Base-by-base conservation (phyloP, 2,888 invertebrate species). In the Ormyrus nitidulus region DNA sequence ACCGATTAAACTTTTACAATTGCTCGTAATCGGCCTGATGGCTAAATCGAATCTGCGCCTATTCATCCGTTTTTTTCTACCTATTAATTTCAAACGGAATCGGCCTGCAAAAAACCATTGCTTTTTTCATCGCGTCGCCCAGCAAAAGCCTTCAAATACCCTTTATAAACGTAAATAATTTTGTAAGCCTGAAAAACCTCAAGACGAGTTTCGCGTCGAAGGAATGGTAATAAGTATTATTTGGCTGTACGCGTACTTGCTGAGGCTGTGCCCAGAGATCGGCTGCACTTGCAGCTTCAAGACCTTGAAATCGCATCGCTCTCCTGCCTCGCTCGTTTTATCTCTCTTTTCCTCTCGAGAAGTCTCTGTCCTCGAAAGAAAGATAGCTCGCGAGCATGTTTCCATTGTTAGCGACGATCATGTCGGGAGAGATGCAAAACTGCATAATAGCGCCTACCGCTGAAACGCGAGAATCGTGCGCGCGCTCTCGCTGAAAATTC, bases 241-340 rank as follows among this genome's bases (percentile, higher is more conserved):
- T 34, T 34, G 34, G 34, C 34, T 34, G 34, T 34, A 4, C 34
- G 34, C 34, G 34, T 2, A 34, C 34, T 34, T 34, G 34, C 5
- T 54, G 46, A n/a, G n/a, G 65, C 51, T n/a, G n/a, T 62, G 53
- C 48, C n/a, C 8, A 34, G 19, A 62, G 64, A 79, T 83, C 78
- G 72, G 79, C 81, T 83, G 83, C 83, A 83, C 84, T 84, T 83
- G 83, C 73, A 72, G 49, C 56, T 51, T n/a, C 54, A 73, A 44
- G 70, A 84, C 84, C 84, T 84, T 84, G 84, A 84, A 84, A 83
- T 83, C 78, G 81, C 80, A 81, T 83, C 81, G 80, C 75, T 58
- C 76, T 76, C 59, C 51, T 19, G 54, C 13, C 13, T 49, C 19
- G 48, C 62, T 62, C 53, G 5, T 13, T 34, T 13, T 62, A n/a